Conservation (phyloP, 2,888 invertebrate genomes). For the Plagodis dolabraria region DNA sequence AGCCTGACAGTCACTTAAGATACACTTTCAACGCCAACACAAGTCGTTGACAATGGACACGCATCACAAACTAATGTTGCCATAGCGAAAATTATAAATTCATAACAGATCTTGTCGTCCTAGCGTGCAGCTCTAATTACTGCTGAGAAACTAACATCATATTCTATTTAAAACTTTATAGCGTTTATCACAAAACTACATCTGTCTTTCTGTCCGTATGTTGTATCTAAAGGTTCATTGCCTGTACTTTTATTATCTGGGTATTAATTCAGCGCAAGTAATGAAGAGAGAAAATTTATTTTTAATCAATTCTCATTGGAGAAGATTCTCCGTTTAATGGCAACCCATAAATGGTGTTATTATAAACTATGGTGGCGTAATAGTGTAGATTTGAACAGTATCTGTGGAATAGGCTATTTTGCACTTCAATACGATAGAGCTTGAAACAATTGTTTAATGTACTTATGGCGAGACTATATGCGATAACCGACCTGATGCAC, state of each 20-base stretch:
- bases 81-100: constrained; percentile 19
- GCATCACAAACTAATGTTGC: constrained; percentile 15
- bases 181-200: constrained; percentile 63
- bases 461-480: too few species aligned
- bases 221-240: constrained; percentile 22
- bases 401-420: constrained; percentile 21
- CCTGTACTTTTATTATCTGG: constrained; percentile 39
- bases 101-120: constrained; percentile 7
- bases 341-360: constrained; percentile 33
- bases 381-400: constrained; percentile 12
- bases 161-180: constrained; percentile 55
- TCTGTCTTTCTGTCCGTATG: constrained; percentile 46
- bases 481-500: too few species aligned
- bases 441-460: too few species aligned
- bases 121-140: constrained; percentile 6
- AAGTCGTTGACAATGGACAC: background rate
- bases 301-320: constrained; percentile 36
- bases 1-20: background rate
- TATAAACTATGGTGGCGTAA: constrained; percentile 31
- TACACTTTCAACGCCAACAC: constrained; percentile 7
- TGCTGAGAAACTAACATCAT: constrained; percentile 30
- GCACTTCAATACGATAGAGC: constrained; percentile 16
- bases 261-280: constrained; percentile 49
- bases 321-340: constrained; percentile 32
- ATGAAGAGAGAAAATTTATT: constrained; percentile 36